Percentiles rank a stretch among this genome's conserved stretches.
Conservation (phyloP, 2,113 vertebrate genomes). For the Hemichromis elongatus region DNA sequence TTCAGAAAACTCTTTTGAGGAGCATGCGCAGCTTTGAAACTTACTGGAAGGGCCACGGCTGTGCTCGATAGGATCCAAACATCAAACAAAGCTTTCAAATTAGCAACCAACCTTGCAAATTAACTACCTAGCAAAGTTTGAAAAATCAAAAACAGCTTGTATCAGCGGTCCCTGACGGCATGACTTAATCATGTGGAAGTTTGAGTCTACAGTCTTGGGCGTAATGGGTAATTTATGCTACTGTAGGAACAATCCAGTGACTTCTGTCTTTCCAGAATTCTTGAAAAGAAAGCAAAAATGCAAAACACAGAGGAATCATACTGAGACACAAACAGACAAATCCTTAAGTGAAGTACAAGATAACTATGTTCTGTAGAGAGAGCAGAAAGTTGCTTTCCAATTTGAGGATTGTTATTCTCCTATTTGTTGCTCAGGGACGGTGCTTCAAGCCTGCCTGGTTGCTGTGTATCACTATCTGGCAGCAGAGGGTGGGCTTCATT, state of each 20-base stretch:
- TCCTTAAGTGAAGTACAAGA: slow-evolving; percentile 17
- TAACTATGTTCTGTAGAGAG: slow-evolving; percentile 24
- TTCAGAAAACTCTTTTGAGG: slow-evolving; percentile 48
- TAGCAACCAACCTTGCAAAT: slow-evolving; percentile 57
- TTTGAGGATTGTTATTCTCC: slow-evolving; percentile 14
- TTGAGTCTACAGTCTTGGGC: slow-evolving; percentile 54
- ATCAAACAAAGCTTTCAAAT: slow-evolving; percentile 66
- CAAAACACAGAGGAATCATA: background rate
- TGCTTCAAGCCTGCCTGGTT: background rate
- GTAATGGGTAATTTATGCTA: slow-evolving; percentile 58
- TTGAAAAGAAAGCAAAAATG: background rate
- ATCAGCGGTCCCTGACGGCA: slow-evolving; percentile 24
- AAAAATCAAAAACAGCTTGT: slow-evolving; percentile 49
- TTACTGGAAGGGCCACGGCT: slow-evolving; percentile 28
- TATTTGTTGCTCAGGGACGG: background rate
- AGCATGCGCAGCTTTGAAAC: slow-evolving; percentile 48
- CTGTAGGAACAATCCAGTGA: slow-evolving; percentile 25
- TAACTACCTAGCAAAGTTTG: slow-evolving; percentile 51
- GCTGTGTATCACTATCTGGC: background rate
- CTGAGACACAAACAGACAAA: slow-evolving; percentile 13
- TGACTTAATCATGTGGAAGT: slow-evolving; percentile 63
- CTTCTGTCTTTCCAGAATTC: slow-evolving; percentile 3
- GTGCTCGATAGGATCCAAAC: slow-evolving; percentile 33
- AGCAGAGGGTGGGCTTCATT: slow-evolving; percentile 54
- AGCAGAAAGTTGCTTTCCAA: slow-evolving; percentile 31